Conservation (phyloP, 2,888 invertebrate genomes). For the Molorchus minor region DNA sequence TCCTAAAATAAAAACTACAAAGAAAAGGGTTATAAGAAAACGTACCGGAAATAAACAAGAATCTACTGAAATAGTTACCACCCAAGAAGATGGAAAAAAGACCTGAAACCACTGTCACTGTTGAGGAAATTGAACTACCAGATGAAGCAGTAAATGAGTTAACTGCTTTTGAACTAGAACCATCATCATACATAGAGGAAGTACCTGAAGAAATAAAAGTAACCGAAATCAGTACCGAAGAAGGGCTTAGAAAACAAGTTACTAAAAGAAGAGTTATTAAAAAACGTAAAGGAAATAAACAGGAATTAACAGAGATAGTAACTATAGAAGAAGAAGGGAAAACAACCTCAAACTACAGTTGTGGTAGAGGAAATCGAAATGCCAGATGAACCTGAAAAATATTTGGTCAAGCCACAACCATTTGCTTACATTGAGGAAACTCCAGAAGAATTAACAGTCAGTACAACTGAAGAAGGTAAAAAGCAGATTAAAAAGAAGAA, state of each 20-base stretch:
- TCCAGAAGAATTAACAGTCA: slow-evolving; percentile 44
- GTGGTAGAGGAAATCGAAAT: slow-evolving; percentile 47
- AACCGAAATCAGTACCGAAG: slow-evolving; percentile 43
- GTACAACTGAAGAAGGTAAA: slow-evolving; percentile 39
- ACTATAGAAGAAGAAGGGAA: slow-evolving; percentile 62
- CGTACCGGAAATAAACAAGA: slow-evolving; percentile 56
- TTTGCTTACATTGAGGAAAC: slow-evolving; percentile 41
- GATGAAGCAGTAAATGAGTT: not conserved
- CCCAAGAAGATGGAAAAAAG: slow-evolving; percentile 47
- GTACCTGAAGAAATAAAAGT: slow-evolving; percentile 47
- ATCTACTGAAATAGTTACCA: slow-evolving; percentile 51
- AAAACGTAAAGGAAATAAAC: slow-evolving; percentile 52
- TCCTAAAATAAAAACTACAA: slow-evolving; percentile 50
- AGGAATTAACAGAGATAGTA: slow-evolving; percentile 50
- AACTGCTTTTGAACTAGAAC: not conserved
- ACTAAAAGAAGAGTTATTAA: slow-evolving; percentile 52
- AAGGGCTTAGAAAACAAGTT: slow-evolving; percentile 49
- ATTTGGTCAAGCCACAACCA: slow-evolving; percentile 29
- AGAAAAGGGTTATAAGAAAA: slow-evolving; percentile 57
- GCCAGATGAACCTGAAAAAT: slow-evolving; percentile 35
- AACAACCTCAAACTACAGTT: slow-evolving; percentile 59
- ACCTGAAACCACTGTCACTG: slow-evolving; percentile 46
- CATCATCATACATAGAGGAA: slow-evolving; percentile 38
- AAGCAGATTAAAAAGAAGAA: slow-evolving; percentile 45
- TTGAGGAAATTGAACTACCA: slow-evolving; percentile 35